A percentile compares a stretch with the other conserved stretches of the same genome.
phyloP scores from a whole-genome alignment of 2,113 vertebrate species.

The Ibidorhyncha struthersii region DNA sequence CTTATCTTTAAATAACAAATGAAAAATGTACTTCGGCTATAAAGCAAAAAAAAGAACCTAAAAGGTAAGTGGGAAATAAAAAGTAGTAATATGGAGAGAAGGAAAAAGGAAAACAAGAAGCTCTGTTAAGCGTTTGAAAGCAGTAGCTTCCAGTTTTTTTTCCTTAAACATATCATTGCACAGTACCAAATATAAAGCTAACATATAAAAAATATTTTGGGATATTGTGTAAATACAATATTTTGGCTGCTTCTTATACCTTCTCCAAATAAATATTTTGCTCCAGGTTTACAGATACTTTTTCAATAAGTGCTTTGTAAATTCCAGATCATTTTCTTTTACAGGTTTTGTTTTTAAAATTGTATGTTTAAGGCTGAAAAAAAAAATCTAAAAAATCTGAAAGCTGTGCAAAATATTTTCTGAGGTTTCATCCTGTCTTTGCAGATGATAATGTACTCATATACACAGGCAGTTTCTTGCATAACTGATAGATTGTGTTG shows the following conservation, averaged over 20 bases:
- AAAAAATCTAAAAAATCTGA: background rate
- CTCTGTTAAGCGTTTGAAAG: background rate
- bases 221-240: background rate
- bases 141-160: background rate
- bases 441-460: background rate
- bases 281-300: background rate
- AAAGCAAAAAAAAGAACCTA: background rate
- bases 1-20: background rate
- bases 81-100: background rate
- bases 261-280: background rate
- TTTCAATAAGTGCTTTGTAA: background rate
- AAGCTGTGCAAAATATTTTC: background rate
- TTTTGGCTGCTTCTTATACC: background rate
- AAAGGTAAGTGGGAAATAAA: background rate
- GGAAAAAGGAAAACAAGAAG: background rate
- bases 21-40: background rate
- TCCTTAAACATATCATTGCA: background rate
- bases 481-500: background rate
- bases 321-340: background rate
- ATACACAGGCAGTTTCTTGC: background rate
- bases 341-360: background rate
- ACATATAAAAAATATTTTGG: background rate
- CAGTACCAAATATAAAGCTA: background rate
- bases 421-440: background rate
- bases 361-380: background rate